Conservation (phyloP, 2,888 invertebrate genomes). For the Clepsis dumicolana region DNA sequence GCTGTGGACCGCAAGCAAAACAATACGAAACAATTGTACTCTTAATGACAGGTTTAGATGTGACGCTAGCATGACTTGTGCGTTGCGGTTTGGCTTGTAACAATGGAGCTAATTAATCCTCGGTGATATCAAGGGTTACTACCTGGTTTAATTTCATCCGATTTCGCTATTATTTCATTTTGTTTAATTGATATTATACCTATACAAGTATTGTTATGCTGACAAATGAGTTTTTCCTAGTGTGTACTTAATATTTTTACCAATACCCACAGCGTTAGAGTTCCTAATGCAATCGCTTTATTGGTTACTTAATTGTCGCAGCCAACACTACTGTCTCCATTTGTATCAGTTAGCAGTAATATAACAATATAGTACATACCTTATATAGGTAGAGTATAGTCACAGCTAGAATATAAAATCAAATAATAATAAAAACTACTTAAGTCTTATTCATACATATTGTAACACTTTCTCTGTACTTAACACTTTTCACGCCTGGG, state of each 20-base stretch:
- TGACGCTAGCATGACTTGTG: constrained; percentile 24
- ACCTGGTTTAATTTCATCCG: not conserved
- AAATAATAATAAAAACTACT: no score
- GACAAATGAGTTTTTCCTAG: not conserved
- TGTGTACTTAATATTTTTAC: not conserved
- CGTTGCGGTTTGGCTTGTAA: not conserved
- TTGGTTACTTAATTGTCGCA: no score
- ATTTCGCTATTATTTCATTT: not conserved
- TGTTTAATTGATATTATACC: not conserved
- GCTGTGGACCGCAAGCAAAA: not conserved
- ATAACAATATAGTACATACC: no score
- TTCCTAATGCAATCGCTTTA: not conserved
- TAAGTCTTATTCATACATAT: no score
- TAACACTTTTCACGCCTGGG: no score
- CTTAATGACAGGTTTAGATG: not conserved
- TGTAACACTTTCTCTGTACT: no score
- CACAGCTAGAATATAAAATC: no score
- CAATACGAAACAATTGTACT: not conserved
- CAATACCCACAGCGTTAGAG: no score
- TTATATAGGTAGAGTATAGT: no score
- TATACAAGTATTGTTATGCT: not conserved
- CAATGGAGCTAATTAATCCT: constrained; percentile 7
- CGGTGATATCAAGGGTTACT: not conserved
- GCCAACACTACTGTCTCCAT: no score
- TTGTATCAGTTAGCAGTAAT: no score